Conservation (phyloP, 2,113 vertebrate genomes). For the Hoplias malabaricus region DNA sequence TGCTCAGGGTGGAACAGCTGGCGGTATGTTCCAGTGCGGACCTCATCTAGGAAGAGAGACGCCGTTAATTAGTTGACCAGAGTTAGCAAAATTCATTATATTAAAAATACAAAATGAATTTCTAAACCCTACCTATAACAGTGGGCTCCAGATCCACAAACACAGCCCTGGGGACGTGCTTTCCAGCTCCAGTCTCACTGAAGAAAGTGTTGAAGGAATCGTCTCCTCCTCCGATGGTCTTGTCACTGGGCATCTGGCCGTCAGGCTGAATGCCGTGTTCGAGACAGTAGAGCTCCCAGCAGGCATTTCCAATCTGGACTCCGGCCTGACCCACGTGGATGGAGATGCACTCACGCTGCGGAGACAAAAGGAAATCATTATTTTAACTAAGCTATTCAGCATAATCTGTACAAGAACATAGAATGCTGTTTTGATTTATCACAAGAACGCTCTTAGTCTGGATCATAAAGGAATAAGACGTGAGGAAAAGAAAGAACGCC, state of each 20-base stretch:
- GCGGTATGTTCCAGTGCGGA: slow-evolving; percentile 72
- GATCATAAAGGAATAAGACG: background rate
- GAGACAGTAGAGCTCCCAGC: slow-evolving; percentile 57
- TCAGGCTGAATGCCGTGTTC: slow-evolving; percentile 52
- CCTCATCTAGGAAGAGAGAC: slow-evolving; percentile 70
- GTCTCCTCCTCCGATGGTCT: slow-evolving; percentile 79
- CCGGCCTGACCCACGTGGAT: slow-evolving; percentile 72
- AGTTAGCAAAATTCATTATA: background rate
- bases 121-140: slow-evolving; percentile 74
- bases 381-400: background rate
- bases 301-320: slow-evolving; percentile 66
- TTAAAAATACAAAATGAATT: background rate
- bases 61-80: background rate
- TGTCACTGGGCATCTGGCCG: slow-evolving; percentile 72
- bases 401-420: too few species aligned
- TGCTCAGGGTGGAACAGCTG: background rate
- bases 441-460: background rate
- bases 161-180: slow-evolving; percentile 82
- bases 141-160: slow-evolving; percentile 86
- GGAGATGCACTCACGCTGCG: slow-evolving; percentile 73
- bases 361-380: background rate
- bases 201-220: slow-evolving; percentile 90
- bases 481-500: background rate
- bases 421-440: background rate
- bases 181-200: slow-evolving; percentile 84